These are phyloP conservation scores for Dendrolimus punctatus DNA, from an alignment of 1,140 invertebrate species.

Conservation along the genomic window DNA sequence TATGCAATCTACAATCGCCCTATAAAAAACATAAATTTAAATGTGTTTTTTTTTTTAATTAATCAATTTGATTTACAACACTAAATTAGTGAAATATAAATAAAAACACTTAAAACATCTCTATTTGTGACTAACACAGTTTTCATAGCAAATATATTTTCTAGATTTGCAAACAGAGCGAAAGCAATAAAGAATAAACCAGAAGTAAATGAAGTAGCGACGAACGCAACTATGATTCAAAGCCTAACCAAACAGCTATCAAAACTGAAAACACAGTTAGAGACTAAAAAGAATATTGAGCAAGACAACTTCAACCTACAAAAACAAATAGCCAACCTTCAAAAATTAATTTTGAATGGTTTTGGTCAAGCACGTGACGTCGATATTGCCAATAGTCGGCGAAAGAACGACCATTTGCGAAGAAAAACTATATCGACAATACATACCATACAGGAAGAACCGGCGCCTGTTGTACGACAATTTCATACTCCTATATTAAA, in stretches of 20 bases:
- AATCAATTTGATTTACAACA: no score
- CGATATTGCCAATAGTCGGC: slow-evolving; percentile 28
- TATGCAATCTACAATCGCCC: no score
- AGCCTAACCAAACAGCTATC: slow-evolving; percentile 66
- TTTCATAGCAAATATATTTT: slow-evolving; percentile 9
- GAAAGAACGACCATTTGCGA: slow-evolving; percentile 38
- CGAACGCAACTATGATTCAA: slow-evolving; percentile 77
- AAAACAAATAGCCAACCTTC: slow-evolving; percentile 45
- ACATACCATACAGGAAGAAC: slow-evolving; percentile 38
- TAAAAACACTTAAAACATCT: no score
- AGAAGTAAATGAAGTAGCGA: slow-evolving; percentile 79
- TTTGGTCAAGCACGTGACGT: slow-evolving; percentile 32
- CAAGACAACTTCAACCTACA: slow-evolving; percentile 54
- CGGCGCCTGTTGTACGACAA: slow-evolving; percentile 23
- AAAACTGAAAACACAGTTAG: slow-evolving; percentile 50
- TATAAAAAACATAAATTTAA: no score
- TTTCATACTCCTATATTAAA: slow-evolving; percentile 52
- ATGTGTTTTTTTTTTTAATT: no score
- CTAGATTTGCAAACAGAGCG: slow-evolving; percentile 78
- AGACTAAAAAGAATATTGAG: slow-evolving; percentile 50
- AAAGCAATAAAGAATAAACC: slow-evolving; percentile 82
- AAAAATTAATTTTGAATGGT: slow-evolving; percentile 53
- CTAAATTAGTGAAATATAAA: no score
- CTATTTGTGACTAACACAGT: not conserved
- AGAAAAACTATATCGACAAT: slow-evolving; percentile 47